phyloP scores from a whole-genome alignment of 2,888 invertebrate species.

The Microdon myrmicae region DNA sequence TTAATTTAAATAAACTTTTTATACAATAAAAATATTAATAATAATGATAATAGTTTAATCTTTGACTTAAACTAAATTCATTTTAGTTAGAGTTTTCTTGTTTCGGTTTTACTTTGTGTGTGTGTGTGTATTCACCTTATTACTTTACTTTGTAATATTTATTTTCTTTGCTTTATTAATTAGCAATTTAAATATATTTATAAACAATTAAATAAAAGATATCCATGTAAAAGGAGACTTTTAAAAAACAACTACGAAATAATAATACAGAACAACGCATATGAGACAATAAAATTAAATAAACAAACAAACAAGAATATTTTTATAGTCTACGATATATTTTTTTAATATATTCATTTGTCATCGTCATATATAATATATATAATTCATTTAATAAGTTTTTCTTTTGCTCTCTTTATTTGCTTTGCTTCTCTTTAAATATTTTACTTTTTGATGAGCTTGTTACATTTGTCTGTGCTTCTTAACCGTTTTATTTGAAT shows the following conservation, averaged over 20 bases:
- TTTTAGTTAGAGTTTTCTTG: too few relatives aligned
- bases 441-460: constrained; percentile 36
- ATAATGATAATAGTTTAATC: constrained; percentile 45
- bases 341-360: constrained; percentile 27
- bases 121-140: too few relatives aligned
- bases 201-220: constrained; percentile 46
- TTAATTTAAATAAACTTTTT: constrained; percentile 50
- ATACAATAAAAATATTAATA: constrained; percentile 39
- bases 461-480: constrained; percentile 4
- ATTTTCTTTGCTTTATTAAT: constrained; percentile 7
- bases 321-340: constrained; percentile 48
- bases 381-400: constrained; percentile 48
- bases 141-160: too few relatives aligned
- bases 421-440: constrained; percentile 42
- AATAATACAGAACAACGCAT: constrained; percentile 51
- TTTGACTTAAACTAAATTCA: constrained; percentile 47
- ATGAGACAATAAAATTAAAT: constrained; percentile 20
- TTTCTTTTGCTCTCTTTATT: constrained; percentile 24
- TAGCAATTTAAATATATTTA: constrained; percentile 49
- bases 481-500: constrained; percentile 24
- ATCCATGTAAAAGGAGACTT: constrained; percentile 7
- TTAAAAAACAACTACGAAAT: constrained; percentile 43
- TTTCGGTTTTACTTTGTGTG: too few relatives aligned
- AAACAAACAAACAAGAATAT: constrained; percentile 42
- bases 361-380: constrained; percentile 48